These are phyloP conservation scores for Melanocharis versteri DNA, from an alignment of 2,113 vertebrate genomes.

Conservation along the genomic window DNA sequence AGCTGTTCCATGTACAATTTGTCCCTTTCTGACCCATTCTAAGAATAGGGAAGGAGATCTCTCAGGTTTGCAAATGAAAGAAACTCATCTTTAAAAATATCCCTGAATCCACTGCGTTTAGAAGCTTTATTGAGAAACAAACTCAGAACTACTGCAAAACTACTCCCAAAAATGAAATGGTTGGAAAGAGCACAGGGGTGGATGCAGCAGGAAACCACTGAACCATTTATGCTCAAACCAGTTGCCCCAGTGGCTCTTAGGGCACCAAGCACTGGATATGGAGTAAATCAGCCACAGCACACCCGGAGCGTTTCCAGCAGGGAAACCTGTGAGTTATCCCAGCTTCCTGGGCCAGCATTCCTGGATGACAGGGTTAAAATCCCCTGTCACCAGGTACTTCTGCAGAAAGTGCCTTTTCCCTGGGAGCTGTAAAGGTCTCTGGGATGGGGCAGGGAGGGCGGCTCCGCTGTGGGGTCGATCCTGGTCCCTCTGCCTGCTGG, in stretches of 20 bases:
- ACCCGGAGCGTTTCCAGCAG: fast-evolving
- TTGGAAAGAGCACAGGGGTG: neutral
- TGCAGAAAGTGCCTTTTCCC: neutral
- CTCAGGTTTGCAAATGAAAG: neutral
- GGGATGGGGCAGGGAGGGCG: neutral
- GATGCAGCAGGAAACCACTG: neutral
- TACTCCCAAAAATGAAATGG: neutral
- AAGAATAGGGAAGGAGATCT: neutral
- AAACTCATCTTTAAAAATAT: neutral
- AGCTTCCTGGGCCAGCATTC: neutral
- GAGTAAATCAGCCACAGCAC: neutral
- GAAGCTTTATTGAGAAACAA: neutral
- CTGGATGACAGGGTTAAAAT: neutral
- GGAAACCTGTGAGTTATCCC: neutral
- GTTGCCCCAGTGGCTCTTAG: neutral
- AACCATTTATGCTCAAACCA: neutral
- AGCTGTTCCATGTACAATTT: neutral
- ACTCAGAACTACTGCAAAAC: neutral
- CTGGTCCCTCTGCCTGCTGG: neutral
- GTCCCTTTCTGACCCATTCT: neutral
- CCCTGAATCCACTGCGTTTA: neutral
- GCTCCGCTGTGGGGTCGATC: neutral
- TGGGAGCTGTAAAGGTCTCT: neutral
- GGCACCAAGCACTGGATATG: neutral
- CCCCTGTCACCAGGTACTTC: neutral